Conservation (phyloP, 2,888 invertebrate genomes). For the Spisula solida region DNA sequence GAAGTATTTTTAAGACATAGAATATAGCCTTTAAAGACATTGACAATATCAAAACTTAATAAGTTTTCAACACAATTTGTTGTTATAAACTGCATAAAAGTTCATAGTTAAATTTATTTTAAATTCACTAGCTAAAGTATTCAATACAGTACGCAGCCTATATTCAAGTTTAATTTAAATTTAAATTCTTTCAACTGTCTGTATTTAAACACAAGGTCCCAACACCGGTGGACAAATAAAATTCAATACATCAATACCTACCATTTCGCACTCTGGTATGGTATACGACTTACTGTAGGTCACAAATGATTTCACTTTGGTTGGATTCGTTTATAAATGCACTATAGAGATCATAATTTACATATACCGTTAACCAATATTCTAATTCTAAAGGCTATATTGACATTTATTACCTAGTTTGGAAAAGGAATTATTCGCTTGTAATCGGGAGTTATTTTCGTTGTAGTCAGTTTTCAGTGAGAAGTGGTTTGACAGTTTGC, state of each 20-base stretch:
- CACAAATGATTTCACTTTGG: conserved; percentile 30
- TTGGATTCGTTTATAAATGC: conserved; percentile 21
- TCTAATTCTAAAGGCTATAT: conserved; percentile 51
- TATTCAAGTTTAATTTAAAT: background rate
- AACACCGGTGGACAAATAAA: background rate
- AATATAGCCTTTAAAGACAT: background rate
- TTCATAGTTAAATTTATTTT: too few species aligned
- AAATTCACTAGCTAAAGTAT: too few species aligned
- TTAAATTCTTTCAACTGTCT: background rate
- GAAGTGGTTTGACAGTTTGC: conserved; percentile 41
- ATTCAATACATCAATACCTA: background rate
- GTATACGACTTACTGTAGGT: background rate
- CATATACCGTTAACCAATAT: conserved; percentile 31
- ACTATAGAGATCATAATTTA: conserved; percentile 13
- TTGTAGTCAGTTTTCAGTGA: conserved; percentile 54
- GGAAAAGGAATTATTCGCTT: conserved; percentile 44
- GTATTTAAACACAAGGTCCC: background rate
- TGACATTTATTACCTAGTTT: conserved; percentile 55
- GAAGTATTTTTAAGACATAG: too few species aligned
- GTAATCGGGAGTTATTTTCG: conserved; percentile 51
- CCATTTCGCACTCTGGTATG: background rate
- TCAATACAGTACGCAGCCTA: background rate
- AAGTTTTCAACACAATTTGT: conserved; percentile 8
- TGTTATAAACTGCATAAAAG: background rate
- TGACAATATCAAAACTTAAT: background rate